phyloP scores from a whole-genome alignment of 2,113 vertebrate genomes.

The Podocnemis expansa region DNA sequence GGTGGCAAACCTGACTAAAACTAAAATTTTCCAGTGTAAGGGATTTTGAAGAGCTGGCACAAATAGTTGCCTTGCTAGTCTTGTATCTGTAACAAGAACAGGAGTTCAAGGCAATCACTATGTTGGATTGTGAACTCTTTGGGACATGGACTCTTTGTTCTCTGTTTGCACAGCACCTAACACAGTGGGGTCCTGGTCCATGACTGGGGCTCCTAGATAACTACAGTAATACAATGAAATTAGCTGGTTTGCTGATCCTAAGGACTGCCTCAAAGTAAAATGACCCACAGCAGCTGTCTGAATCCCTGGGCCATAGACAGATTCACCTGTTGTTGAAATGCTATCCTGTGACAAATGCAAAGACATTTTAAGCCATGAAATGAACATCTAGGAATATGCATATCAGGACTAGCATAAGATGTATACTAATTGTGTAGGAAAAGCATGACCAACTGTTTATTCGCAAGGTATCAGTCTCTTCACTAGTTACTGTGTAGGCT shows the following conservation, averaged over 20 bases:
- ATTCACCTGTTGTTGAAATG: slow-evolving; percentile 76
- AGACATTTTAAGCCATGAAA: slow-evolving; percentile 42
- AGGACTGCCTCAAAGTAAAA: slow-evolving; percentile 20
- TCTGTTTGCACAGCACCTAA: too few species aligned
- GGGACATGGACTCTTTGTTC: too few species aligned
- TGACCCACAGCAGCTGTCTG: slow-evolving; percentile 70
- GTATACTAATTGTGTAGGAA: not conserved
- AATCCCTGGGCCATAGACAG: slow-evolving; percentile 57
- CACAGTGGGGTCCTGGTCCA: too few species aligned
- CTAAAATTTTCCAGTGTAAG: not conserved
- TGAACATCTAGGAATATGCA: slow-evolving; percentile 21
- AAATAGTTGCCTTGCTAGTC: slow-evolving; percentile 28
- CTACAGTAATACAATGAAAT: not conserved
- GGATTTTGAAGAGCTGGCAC: not conserved
- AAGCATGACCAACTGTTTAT: not conserved
- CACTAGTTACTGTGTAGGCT: not conserved
- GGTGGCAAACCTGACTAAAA: not conserved
- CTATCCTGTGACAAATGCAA: slow-evolving; percentile 50
- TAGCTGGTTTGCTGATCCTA: not conserved
- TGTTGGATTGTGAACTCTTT: too few species aligned
- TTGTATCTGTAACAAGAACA: slow-evolving; percentile 27
- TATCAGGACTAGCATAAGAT: slow-evolving; percentile 22
- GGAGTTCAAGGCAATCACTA: not conserved
- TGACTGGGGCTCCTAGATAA: too few species aligned
- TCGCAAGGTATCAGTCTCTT: not conserved